Evolutionary conservation across 2,113 vertebrate species (phyloP).

Genomic region (Rhinoderma darwinii): DNA sequence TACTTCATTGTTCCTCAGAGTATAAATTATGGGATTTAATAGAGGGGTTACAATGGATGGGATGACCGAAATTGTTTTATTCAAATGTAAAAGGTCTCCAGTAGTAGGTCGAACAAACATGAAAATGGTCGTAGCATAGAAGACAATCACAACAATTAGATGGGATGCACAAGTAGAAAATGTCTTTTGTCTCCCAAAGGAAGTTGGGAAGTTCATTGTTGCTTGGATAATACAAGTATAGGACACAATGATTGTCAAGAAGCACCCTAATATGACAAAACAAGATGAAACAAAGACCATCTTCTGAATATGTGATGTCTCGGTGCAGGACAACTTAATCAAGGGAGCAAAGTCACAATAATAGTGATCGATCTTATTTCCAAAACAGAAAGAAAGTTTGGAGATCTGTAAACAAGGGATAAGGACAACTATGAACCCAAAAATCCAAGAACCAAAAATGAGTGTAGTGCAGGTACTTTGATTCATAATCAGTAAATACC

Average conservation of each 20-base stretch:
- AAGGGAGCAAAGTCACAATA: slow-evolving; percentile 52
- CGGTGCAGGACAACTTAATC: slow-evolving; percentile 23
- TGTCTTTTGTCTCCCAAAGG: slow-evolving; percentile 7
- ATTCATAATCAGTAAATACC: slow-evolving; percentile 24
- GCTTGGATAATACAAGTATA: slow-evolving; percentile 13
- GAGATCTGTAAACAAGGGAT: slow-evolving; percentile 23
- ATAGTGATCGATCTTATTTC: slow-evolving; percentile 47
- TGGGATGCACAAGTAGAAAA: slow-evolving; percentile 52
- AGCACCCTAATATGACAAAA: slow-evolving; percentile 44
- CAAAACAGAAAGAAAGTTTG: slow-evolving; percentile 17
- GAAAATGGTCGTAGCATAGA: slow-evolving; percentile 46
- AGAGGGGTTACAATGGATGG: slow-evolving; percentile 38
- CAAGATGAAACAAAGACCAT: slow-evolving; percentile 30
- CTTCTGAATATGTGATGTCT: slow-evolving; percentile 5
- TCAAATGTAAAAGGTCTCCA: neutral
- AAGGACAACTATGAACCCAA: slow-evolving; percentile 11
- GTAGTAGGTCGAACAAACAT: slow-evolving; percentile 41
- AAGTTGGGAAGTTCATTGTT: neutral
- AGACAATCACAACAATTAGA: slow-evolving; percentile 32
- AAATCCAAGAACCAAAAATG: neutral
- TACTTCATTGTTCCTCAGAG: slow-evolving; percentile 38
- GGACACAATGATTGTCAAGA: slow-evolving; percentile 21
- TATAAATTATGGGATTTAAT: slow-evolving; percentile 45
- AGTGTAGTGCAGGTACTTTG: slow-evolving; percentile 5
- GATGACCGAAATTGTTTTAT: slow-evolving; percentile 42